These are phyloP conservation scores for Iphiclides podalirius DNA, from an alignment of 2,888 invertebrate species.

Conservation along the genomic window DNA sequence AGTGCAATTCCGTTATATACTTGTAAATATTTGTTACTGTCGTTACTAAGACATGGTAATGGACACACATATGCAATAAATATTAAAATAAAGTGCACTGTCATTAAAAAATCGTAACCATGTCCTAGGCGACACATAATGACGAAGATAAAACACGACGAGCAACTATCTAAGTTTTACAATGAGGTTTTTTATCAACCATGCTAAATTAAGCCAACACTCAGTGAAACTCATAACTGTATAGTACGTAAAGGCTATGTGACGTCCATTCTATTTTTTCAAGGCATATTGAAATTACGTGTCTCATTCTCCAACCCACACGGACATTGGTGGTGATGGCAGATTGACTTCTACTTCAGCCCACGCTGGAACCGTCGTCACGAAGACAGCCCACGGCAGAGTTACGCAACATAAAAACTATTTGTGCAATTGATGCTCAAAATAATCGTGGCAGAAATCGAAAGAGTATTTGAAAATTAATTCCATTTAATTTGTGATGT, in stretches of 20 bases:
- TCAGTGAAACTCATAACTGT: slow-evolving; percentile 40
- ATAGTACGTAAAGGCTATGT: slow-evolving; percentile 35
- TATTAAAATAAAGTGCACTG: slow-evolving; percentile 2
- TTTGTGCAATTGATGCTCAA: slow-evolving; percentile 35
- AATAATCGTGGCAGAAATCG: not conserved
- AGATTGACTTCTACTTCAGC: slow-evolving; percentile 45
- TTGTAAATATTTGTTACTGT: not conserved
- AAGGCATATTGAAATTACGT: slow-evolving; percentile 53
- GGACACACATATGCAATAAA: slow-evolving; percentile 1
- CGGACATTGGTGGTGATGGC: slow-evolving; percentile 43
- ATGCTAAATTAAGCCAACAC: not conserved
- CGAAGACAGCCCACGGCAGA: slow-evolving; percentile 59
- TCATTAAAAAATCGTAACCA: slow-evolving; percentile 2
- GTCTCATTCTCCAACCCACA: slow-evolving; percentile 53
- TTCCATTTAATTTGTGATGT: no score
- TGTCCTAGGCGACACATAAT: slow-evolving; percentile 4
- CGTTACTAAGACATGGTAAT: not conserved
- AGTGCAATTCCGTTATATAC: no score
- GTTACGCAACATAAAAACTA: slow-evolving; percentile 42
- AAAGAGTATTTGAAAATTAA: not conserved
- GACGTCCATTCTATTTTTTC: slow-evolving; percentile 46
- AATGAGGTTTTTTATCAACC: slow-evolving; percentile 22
- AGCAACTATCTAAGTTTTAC: slow-evolving; percentile 6
- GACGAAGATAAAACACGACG: slow-evolving; percentile 12
- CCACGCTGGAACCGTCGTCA: slow-evolving; percentile 50